Conservation (phyloP, 2,113 vertebrate species). For the Carettochelys insculpta region DNA sequence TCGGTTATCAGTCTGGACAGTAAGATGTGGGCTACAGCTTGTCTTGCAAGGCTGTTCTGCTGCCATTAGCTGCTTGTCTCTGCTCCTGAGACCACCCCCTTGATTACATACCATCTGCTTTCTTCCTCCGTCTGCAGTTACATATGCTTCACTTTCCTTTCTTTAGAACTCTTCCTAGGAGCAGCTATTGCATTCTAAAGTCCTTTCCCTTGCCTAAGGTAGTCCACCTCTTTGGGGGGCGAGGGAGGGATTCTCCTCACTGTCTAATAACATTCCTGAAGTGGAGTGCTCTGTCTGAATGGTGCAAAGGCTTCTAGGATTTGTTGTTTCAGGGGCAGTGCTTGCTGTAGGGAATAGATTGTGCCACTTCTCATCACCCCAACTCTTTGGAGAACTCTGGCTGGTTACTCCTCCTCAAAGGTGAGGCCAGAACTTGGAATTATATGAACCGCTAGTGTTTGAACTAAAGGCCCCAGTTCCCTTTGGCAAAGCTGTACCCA, state of each 20-base stretch:
- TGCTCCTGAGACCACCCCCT: neutral
- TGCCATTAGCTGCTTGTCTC: constrained; percentile 10
- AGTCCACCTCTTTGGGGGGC: neutral
- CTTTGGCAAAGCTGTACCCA: neutral
- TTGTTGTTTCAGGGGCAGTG: neutral
- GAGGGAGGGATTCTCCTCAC: neutral
- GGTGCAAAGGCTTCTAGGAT: neutral
- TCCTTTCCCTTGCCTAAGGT: neutral
- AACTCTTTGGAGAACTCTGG: neutral
- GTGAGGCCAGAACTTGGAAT: neutral
- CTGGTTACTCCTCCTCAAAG: neutral
- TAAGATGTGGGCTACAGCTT: constrained; percentile 8
- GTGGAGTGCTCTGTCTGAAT: neutral
- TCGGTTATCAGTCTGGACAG: constrained; percentile 36
- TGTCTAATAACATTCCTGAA: neutral
- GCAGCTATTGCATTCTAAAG: neutral
- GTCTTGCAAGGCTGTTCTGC: constrained; percentile 47
- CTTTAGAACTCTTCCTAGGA: neutral
- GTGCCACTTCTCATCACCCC: neutral
- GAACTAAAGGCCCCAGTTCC: neutral
- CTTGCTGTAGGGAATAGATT: neutral
- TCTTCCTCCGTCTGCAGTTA: neutral
- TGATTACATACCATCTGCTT: neutral
- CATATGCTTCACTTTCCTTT: neutral
- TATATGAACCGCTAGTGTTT: neutral